These are phyloP conservation scores for Pseudomyrmex gracilis DNA, from an alignment of 1,140 invertebrate species.

Conservation along the genomic window DNA sequence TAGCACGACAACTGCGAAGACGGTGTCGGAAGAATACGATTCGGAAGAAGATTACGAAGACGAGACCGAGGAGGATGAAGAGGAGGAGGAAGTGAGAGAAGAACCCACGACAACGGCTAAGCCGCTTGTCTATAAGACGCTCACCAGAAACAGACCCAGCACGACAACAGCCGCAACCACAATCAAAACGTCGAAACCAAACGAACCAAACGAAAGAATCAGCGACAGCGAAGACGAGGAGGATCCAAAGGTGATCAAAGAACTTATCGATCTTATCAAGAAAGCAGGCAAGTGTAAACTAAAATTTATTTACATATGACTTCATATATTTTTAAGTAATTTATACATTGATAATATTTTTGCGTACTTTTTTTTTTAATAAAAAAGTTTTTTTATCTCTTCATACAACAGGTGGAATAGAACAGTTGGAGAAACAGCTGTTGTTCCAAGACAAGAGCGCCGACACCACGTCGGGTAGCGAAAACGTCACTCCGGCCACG, in stretches of 20 bases:
- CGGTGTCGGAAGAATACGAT: constrained; percentile 86
- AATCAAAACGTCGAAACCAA: constrained; percentile 66
- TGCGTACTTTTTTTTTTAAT: background rate
- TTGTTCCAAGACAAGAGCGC: constrained; percentile 86
- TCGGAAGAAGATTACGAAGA: constrained; percentile 87
- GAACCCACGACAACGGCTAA: constrained; percentile 77
- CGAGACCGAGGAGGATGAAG: constrained; percentile 74
- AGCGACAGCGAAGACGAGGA: constrained; percentile 86
- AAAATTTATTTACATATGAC: constrained; percentile 9
- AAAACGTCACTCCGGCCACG: constrained; percentile 85
- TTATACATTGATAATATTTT: background rate
- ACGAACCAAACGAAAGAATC: constrained; percentile 30
- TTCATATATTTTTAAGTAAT: constrained; percentile 7
- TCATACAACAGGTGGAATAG: constrained; percentile 88
- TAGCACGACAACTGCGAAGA: constrained; percentile 85
- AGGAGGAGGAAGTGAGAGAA: constrained; percentile 77
- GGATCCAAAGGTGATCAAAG: constrained; percentile 93
- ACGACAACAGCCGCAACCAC: constrained; percentile 68
- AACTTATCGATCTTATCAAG: constrained; percentile 93
- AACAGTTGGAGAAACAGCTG: constrained; percentile 92
- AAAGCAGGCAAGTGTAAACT: constrained; percentile 88
- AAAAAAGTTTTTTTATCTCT: constrained; percentile 14
- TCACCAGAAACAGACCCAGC: constrained; percentile 78
- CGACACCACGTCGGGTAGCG: constrained; percentile 67
- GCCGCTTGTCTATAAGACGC: constrained; percentile 82